Percentiles rank a stretch among this genome's conserved stretches.
These are phyloP conservation scores for Onthophagus sagittarius DNA, from an alignment of 2,888 invertebrate species.

Conservation along the genomic window DNA sequence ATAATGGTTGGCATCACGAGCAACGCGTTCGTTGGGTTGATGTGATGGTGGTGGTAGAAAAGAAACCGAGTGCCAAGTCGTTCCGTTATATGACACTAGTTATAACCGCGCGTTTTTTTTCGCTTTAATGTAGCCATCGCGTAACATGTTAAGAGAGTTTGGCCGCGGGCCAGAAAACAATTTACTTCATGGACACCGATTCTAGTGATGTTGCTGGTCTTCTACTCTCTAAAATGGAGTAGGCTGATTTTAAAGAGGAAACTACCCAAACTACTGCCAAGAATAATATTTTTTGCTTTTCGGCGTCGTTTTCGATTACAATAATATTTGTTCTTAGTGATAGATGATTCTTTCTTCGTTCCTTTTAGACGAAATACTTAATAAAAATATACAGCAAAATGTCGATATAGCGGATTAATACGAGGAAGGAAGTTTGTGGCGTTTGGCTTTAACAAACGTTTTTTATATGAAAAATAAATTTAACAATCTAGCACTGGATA, in stretches of 20 bases:
- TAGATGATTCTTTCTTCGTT: background rate
- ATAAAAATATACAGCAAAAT: too few relatives aligned
- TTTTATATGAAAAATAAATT: too few relatives aligned
- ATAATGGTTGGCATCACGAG: background rate
- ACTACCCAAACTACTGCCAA: background rate
- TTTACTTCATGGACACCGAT: slow-evolving; percentile 3
- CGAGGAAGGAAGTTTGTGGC: too few relatives aligned
- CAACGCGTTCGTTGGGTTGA: background rate
- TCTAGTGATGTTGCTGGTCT: background rate
- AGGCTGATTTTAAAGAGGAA: background rate
- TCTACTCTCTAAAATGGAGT: background rate
- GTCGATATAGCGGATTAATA: too few relatives aligned
- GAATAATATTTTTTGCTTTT: slow-evolving; percentile 9
- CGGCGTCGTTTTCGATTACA: background rate
- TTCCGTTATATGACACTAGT: slow-evolving; percentile 10
- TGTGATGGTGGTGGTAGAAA: background rate
- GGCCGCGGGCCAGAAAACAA: slow-evolving; percentile 4
- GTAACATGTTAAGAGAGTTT: slow-evolving; percentile 5
- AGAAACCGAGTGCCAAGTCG: slow-evolving; percentile 6
- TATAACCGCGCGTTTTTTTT: slow-evolving; percentile 2
- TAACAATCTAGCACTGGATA: too few relatives aligned
- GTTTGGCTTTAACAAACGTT: too few relatives aligned
- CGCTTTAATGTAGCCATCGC: slow-evolving; percentile 7
- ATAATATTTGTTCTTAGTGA: slow-evolving; percentile 6
- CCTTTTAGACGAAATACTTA: too few relatives aligned